These are phyloP conservation scores for Dryas iulia DNA, from an alignment of 1,140 invertebrate species.

Conservation along the genomic window DNA sequence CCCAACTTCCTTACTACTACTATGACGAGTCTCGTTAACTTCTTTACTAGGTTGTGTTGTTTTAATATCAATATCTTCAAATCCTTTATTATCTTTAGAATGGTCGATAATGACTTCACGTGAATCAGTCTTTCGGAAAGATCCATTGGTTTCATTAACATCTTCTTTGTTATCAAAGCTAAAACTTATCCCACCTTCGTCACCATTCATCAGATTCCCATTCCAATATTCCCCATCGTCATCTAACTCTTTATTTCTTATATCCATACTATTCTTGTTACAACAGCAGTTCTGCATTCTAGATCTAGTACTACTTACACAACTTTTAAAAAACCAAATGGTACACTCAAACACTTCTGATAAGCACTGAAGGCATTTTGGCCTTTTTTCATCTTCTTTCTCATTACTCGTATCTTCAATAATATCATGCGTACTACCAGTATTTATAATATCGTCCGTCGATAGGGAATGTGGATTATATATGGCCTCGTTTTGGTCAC, in stretches of 20 bases:
- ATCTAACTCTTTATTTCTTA: background rate
- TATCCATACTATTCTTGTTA: background rate
- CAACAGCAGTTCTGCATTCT: background rate
- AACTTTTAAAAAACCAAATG: background rate
- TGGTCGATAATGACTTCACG: background rate
- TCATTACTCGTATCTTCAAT: background rate
- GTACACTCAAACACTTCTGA: background rate
- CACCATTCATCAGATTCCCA: background rate
- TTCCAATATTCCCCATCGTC: background rate
- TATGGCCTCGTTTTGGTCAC: background rate
- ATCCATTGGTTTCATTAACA: background rate
- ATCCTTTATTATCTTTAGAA: background rate
- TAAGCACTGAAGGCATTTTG: background rate
- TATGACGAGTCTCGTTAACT: background rate
- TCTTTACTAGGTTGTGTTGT: background rate
- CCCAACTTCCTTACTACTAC: background rate
- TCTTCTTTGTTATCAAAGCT: background rate
- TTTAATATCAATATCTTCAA: background rate
- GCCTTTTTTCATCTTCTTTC: background rate
- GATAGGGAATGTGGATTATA: background rate
- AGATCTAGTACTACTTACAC: background rate
- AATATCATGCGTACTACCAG: background rate
- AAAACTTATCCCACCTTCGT: background rate
- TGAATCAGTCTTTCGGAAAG: background rate
- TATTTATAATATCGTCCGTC: background rate